phyloP scores from a whole-genome alignment of 2,888 invertebrate species.

The Gandaritis pyraliata region DNA sequence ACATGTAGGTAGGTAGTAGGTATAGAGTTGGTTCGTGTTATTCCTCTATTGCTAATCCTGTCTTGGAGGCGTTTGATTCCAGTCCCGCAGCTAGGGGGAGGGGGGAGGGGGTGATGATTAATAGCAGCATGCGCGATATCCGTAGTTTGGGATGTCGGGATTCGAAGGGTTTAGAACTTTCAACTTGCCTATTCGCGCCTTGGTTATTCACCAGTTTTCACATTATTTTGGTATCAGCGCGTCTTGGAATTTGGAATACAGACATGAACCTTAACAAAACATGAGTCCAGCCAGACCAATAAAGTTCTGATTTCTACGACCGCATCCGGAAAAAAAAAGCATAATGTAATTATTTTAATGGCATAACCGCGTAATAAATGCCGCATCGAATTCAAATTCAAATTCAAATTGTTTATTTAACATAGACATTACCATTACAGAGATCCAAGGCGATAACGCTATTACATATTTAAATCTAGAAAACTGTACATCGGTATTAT shows the following conservation, averaged over 20 bases:
- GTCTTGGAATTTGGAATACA: background rate
- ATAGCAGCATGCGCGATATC: conserved; percentile 19
- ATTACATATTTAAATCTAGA: too few species aligned
- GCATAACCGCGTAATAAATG: conserved; percentile 14
- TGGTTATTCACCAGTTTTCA: too few species aligned
- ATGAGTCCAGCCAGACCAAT: too few species aligned
- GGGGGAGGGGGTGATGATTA: too few species aligned
- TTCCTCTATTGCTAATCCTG: conserved; percentile 17
- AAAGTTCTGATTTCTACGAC: conserved; percentile 1
- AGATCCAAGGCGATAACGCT: too few species aligned
- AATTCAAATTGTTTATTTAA: too few species aligned
- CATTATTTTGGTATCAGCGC: too few species aligned
- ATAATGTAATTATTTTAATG: conserved; percentile 26
- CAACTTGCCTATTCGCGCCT: too few species aligned
- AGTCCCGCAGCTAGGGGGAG: conserved; percentile 7
- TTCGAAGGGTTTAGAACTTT: background rate
- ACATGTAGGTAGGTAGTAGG: too few species aligned
- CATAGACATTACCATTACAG: too few species aligned
- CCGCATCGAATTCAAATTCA: conserved; percentile 11
- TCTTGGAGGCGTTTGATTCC: conserved; percentile 29
- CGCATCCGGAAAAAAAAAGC: conserved; percentile 22
- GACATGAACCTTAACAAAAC: too few species aligned
- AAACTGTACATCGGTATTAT: too few species aligned
- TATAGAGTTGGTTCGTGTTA: background rate
- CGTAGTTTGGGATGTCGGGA: conserved; percentile 6